Conservation (phyloP, 2,888 invertebrate genomes). For the Lymantria dispar region DNA sequence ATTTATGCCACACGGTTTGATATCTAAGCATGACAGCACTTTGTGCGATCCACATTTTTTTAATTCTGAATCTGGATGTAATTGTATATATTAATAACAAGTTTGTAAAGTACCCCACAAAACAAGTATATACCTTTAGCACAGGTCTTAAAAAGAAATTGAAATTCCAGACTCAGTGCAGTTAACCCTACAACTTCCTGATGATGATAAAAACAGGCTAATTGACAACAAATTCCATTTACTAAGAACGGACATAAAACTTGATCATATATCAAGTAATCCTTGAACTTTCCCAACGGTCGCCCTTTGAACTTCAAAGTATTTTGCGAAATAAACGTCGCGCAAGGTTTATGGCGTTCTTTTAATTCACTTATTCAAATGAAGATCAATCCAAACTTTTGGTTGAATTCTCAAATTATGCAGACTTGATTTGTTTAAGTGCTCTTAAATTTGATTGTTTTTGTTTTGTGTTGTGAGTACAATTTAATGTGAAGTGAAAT, state of each 20-base stretch:
- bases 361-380: conserved; percentile 40
- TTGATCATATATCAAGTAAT: conserved; percentile 30
- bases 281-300: conserved; percentile 13
- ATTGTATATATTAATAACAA: too few species aligned
- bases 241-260: conserved; percentile 17
- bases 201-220: conserved; percentile 6
- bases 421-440: conserved; percentile 31
- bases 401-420: conserved; percentile 29
- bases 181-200: neutral
- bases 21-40: too few species aligned
- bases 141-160: too few species aligned
- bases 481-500: neutral
- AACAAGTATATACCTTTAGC: too few species aligned
- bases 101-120: too few species aligned
- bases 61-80: too few species aligned
- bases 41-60: too few species aligned
- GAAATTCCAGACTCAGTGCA: too few species aligned
- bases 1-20: too few species aligned
- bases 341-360: conserved; percentile 32
- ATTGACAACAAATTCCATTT: conserved; percentile 12
- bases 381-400: conserved; percentile 33
- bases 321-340: conserved; percentile 28
- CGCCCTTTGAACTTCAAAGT: conserved; percentile 24
- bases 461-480: conserved; percentile 1
- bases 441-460: conserved; percentile 27